Evolutionary conservation across 2,888 invertebrate genomes (phyloP), one percentile per base, ranked within the genome.

Genomic region (Mimumesa dahlbomi): DNA sequence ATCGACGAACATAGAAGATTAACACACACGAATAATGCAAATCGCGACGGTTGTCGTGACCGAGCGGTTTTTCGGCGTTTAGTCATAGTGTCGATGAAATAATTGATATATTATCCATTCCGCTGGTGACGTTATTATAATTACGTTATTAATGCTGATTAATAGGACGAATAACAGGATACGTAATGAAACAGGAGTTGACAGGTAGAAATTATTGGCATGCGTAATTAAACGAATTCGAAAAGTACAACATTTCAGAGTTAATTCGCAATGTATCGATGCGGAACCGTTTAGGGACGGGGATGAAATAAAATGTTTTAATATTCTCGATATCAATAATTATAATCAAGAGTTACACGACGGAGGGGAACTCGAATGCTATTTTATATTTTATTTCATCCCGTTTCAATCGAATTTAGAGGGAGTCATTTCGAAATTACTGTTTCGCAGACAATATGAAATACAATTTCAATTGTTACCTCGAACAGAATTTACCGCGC

Each of bases 1-100:
- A 48, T 54, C 53, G 74, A 62, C 54, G 42, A n/a, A n/a, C n/a
- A n/a, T 38, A 11, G 16, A 16, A 45, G 21, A 22, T 72, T 72
- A 64, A 38, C 21, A 31, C 19, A n/a, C 19, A 19, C n/a, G n/a
- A 25, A 5, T 11, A 16, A 46, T 53, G 61, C 29, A 50, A 64
- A 64, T 50, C 19, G 36, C 34, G 0, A 9, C 16, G 5, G 9
- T 7, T 1, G 36, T 25, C 1, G 14, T 40, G 34, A 29, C 38
- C 36, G 6, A 4, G 4, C 16, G 18, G 29, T 36, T 64, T 57
- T 64, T 63, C 31, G 5, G 16, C 46, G n/a, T 11, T 21, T 40
- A 19, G 19, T 56, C 21, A 2, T 63, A 29, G 31, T 16, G n/a
- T 21, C 31, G 4, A 19, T 56, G 40, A 25, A 49, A 57, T 43